Base-by-base conservation (phyloP, 2,888 invertebrate genomes). In the Ochlodes sylvanus region DNA sequence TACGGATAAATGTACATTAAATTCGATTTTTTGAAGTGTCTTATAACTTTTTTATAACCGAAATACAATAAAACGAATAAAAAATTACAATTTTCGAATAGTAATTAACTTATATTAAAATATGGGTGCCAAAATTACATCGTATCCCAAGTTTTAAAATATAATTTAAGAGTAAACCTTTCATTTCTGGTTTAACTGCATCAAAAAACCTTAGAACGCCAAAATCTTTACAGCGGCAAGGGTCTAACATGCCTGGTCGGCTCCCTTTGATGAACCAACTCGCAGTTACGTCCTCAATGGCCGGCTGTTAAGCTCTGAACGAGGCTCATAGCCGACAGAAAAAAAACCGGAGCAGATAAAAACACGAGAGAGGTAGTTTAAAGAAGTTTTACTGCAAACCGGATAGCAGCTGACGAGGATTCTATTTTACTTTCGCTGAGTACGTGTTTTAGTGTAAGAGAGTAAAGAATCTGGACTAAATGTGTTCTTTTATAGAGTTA, bases 211-310 rank as follows among this genome's bases (percentile, higher is more conserved):
- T 54, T 70, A 70, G 73, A 73, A 72, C 57, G 63, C 61, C 42
- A 57, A 60, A 56, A 63, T 67, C 58, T 63, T 57, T 71, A 72
- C 71, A 79, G 79, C 77, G 64, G 63, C 65, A 71, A 70, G 70
- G 88, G 41, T 83, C 87, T 69, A 65, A 70, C 71, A 79, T 73
- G 63, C 50, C 77, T 87, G 88, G 91, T 64, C 81, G 70, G 79
- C 80, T 80, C 83, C 77, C 82, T 78, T 86, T 85, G 90, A 90
- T 88, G 89, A 88, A 87, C 86, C 84, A 80, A 84, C 84, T 85
- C 78, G 83, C 83, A 80, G 85, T 87, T 85, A 86, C 81, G 84
- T 85, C 81, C 81, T 85, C 85, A 85, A 89, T 87, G 81, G 85
- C 76, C 76, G 82, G 88, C 82, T 81, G 87, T 89, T 88, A 89